Percentiles rank a stretch among this genome's conserved stretches.
These are phyloP conservation scores for Zapornia atra DNA, from an alignment of 2,113 vertebrate species.

Conservation along the genomic window DNA sequence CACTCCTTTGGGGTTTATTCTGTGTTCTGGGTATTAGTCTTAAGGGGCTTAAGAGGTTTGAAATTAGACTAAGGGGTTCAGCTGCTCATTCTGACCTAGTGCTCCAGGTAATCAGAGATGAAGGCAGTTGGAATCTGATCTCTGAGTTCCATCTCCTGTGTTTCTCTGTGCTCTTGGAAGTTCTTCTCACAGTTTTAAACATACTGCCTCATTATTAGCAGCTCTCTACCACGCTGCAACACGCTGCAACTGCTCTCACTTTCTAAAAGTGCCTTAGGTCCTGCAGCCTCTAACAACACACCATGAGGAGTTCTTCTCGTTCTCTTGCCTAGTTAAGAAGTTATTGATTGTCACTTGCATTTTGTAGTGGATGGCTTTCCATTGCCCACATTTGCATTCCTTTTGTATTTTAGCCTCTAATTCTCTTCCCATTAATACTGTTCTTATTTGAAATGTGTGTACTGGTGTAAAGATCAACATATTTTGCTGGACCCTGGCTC, in stretches of 20 bases:
- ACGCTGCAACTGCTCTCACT: not conserved
- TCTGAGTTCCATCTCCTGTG: not conserved
- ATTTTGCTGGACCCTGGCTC: not conserved
- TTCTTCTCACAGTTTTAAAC: not conserved
- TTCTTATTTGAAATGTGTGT: not conserved
- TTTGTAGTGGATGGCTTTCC: not conserved
- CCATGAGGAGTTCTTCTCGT: not conserved
- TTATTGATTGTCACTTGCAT: conserved; percentile 13
- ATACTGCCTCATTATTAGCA: not conserved
- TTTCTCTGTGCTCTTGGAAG: not conserved
- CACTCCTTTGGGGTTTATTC: not conserved
- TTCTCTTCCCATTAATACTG: not conserved
- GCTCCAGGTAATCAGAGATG: not conserved
- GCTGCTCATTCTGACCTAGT: not conserved
- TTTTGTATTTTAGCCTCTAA: not conserved
- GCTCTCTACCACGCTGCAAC: not conserved
- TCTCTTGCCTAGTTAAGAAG: not conserved
- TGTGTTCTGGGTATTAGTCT: not conserved
- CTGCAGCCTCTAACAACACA: not conserved
- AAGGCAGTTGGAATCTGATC: not conserved
- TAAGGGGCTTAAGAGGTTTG: not conserved
- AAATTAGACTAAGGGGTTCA: not conserved
- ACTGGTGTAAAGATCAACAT: not conserved
- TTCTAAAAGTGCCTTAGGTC: not conserved
- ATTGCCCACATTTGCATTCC: not conserved